These are phyloP conservation scores for Ooceraea biroi DNA, from an alignment of 1,140 invertebrate genomes.

Conservation along the genomic window DNA sequence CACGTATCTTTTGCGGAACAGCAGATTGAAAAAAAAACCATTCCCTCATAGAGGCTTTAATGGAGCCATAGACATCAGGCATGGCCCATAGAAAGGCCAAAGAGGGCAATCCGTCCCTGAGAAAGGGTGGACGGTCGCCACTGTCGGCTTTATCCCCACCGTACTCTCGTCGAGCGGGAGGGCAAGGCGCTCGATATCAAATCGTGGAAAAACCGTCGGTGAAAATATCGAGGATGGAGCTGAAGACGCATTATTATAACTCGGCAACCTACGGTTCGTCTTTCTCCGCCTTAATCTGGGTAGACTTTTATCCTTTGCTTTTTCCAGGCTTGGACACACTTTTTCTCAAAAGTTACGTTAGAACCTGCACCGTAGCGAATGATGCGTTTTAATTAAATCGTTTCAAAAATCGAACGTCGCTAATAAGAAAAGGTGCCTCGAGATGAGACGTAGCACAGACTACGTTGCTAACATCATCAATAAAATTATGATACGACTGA, in stretches of 20 bases:
- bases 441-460: background rate
- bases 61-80: slow-evolving; percentile 58
- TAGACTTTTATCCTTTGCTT: slow-evolving; percentile 36
- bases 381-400: background rate
- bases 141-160: slow-evolving; percentile 68
- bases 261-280: slow-evolving; percentile 4
- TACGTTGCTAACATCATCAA: background rate
- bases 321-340: background rate
- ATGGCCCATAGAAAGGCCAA: slow-evolving; percentile 37
- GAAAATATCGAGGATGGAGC: slow-evolving; percentile 64
- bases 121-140: slow-evolving; percentile 68
- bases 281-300: slow-evolving; percentile 42
- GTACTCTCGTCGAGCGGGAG: slow-evolving; percentile 42
- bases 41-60: slow-evolving; percentile 43
- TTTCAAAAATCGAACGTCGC: background rate
- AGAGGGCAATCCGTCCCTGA: slow-evolving; percentile 71
- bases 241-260: slow-evolving; percentile 50
- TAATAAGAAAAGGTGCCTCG: background rate
- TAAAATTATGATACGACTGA: no score
- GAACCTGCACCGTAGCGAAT: background rate
- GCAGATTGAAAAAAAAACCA: slow-evolving; percentile 52
- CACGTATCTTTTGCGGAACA: background rate
- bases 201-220: slow-evolving; percentile 71
- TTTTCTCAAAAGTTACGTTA: background rate
- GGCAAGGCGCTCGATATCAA: slow-evolving; percentile 71